Conservation (phyloP, 2,888 invertebrate species). For the Drosophila meridiana region DNA sequence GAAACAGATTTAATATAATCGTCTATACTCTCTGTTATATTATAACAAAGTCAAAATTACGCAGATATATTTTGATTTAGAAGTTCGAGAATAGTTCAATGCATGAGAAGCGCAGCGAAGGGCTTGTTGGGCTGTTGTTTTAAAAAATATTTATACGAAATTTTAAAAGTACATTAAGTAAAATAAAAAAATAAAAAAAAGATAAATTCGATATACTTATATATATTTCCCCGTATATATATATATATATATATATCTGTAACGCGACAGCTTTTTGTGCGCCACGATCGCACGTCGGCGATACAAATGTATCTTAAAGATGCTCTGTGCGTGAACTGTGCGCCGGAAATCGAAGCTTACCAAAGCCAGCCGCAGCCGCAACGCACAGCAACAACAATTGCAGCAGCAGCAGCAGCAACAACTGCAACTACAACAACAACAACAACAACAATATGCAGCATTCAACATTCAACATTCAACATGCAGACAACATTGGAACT, state of each 20-base stretch:
- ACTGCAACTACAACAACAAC: background rate
- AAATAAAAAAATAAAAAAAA: too few species aligned
- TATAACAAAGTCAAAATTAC: too few species aligned
- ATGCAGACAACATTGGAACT: slow-evolving; percentile 48
- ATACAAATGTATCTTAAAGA: slow-evolving; percentile 58
- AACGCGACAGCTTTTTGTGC: slow-evolving; percentile 1
- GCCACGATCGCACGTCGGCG: slow-evolving; percentile 18
- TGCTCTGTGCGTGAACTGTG: slow-evolving; percentile 45
- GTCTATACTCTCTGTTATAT: too few species aligned
- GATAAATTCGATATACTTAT: background rate
- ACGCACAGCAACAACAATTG: slow-evolving; percentile 11
- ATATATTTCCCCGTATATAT: background rate
- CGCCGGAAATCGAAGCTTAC: slow-evolving; percentile 63
- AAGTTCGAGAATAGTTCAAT: too few species aligned
- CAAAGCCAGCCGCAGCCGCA: slow-evolving; percentile 31
- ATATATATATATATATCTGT: background rate
- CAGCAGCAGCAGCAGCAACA: slow-evolving; percentile 12
- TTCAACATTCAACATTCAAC: slow-evolving; percentile 6
- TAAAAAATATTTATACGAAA: background rate
- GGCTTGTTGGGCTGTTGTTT: too few species aligned
- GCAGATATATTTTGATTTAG: too few species aligned
- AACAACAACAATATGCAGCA: slow-evolving; percentile 4
- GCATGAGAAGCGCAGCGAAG: too few species aligned
- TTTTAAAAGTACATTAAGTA: slow-evolving; percentile 13
- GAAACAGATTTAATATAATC: too few species aligned